phyloP scores from a whole-genome alignment of 2,113 vertebrate species.

The Nibea albiflora region DNA sequence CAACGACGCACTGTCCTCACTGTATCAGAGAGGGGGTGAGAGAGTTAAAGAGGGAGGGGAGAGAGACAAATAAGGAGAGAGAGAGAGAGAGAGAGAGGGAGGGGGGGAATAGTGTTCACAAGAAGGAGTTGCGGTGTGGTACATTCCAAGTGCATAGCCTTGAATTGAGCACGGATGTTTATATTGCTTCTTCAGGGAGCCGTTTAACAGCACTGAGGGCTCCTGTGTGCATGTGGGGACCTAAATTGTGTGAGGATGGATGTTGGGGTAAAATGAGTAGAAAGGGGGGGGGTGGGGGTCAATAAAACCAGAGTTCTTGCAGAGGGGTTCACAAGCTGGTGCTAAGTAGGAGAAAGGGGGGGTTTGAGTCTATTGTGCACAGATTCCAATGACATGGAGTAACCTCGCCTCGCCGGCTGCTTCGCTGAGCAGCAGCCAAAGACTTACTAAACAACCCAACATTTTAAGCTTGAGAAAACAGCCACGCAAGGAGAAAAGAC shows the following conservation, averaged over 20 bases:
- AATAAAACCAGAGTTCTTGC: slow-evolving; percentile 44
- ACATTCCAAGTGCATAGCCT: slow-evolving; percentile 65
- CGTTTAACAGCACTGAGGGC: slow-evolving; percentile 39
- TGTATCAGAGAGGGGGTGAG: slow-evolving; percentile 7
- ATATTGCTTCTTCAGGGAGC: slow-evolving; percentile 60
- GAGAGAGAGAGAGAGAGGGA: slow-evolving; percentile 37
- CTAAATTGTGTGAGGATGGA: slow-evolving; percentile 15
- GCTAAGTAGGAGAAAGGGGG: slow-evolving; percentile 44
- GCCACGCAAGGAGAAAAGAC: slow-evolving; percentile 28
- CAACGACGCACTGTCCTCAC: slow-evolving; percentile 61
- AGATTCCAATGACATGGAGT: slow-evolving; percentile 79
- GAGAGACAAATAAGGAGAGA: slow-evolving; percentile 29
- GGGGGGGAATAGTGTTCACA: slow-evolving; percentile 20
- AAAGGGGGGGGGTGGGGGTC: neutral
- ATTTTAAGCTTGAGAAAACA: slow-evolving; percentile 54
- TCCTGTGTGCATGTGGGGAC: slow-evolving; percentile 40
- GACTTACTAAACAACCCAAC: slow-evolving; percentile 58
- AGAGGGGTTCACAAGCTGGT: slow-evolving; percentile 57
- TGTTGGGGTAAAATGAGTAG: slow-evolving; percentile 26
- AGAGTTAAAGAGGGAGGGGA: slow-evolving; percentile 22
- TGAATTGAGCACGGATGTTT: slow-evolving; percentile 69
- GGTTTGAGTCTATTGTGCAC: slow-evolving; percentile 65
- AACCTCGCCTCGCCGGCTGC: slow-evolving; percentile 69
- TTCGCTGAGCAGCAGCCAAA: slow-evolving; percentile 60
- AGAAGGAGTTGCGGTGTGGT: slow-evolving; percentile 33